These are phyloP conservation scores for Falco biarmicus DNA, from an alignment of 2,797 vertebrate species.

Conservation along the genomic window DNA sequence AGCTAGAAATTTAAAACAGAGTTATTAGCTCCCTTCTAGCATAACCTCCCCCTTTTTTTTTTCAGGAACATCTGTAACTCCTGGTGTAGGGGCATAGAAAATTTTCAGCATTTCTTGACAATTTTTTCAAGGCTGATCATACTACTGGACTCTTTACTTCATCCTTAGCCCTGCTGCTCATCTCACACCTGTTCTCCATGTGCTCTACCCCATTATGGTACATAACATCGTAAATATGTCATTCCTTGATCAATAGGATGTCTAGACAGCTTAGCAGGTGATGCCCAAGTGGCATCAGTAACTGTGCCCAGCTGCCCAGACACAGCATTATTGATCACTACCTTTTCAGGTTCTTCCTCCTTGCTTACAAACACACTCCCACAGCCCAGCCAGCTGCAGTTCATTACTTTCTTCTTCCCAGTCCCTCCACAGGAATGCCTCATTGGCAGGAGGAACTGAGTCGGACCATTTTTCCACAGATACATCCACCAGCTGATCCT, in stretches of 20 bases:
- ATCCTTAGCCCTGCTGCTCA: neutral
- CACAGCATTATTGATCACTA: fast-evolving
- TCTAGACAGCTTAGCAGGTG: neutral
- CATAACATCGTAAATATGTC: fast-evolving
- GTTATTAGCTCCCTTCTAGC: neutral
- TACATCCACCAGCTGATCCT: neutral
- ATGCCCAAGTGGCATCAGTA: fast-evolving
- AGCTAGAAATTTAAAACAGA: neutral
- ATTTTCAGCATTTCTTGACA: neutral
- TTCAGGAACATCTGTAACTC: neutral
- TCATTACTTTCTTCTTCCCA: neutral
- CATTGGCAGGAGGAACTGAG: neutral
- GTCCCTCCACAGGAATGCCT: neutral
- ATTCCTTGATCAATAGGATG: neutral
- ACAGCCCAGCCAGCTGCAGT: fast-evolving
- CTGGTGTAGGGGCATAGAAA: neutral
- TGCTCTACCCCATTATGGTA: neutral
- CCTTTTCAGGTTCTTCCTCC: neutral
- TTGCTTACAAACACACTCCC: neutral
- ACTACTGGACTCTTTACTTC: neutral
- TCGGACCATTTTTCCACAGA: neutral
- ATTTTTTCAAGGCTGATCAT: neutral
- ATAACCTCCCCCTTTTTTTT: neutral
- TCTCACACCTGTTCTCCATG: neutral
- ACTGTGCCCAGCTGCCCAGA: neutral